Conservation (phyloP, 2,888 invertebrate species). For the Schizaphis graminum region DNA sequence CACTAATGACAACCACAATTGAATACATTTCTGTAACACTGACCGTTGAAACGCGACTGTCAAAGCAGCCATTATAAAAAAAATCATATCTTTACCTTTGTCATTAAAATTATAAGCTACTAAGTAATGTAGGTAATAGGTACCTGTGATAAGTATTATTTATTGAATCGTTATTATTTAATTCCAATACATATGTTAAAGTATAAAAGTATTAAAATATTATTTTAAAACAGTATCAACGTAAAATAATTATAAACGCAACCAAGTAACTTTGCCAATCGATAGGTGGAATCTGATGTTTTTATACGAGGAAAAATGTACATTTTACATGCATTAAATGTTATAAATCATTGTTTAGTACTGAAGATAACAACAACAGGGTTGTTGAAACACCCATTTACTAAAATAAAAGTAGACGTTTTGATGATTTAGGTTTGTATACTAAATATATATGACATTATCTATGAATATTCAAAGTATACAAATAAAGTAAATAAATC, state of each 20-base stretch:
- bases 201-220: neutral
- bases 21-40: neutral
- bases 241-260: neutral
- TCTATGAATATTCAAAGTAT: neutral
- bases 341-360: neutral
- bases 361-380: neutral
- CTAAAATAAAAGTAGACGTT: neutral
- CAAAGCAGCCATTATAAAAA: neutral
- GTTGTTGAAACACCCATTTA: constrained; percentile 9
- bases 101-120: neutral
- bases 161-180: neutral
- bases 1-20: neutral
- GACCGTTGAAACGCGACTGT: neutral
- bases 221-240: neutral
- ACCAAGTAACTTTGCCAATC: neutral
- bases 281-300: neutral
- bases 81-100: neutral
- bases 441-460: neutral
- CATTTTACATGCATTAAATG: neutral
- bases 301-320: neutral
- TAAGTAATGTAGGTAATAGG: neutral
- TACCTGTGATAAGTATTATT: neutral
- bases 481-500: neutral
- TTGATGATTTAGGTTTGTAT: neutral
- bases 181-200: neutral